A percentile compares a stretch with the other conserved stretches of the same genome.
Conservation (phyloP, 2,113 vertebrate species). For the Andinoacara biseriatus region DNA sequence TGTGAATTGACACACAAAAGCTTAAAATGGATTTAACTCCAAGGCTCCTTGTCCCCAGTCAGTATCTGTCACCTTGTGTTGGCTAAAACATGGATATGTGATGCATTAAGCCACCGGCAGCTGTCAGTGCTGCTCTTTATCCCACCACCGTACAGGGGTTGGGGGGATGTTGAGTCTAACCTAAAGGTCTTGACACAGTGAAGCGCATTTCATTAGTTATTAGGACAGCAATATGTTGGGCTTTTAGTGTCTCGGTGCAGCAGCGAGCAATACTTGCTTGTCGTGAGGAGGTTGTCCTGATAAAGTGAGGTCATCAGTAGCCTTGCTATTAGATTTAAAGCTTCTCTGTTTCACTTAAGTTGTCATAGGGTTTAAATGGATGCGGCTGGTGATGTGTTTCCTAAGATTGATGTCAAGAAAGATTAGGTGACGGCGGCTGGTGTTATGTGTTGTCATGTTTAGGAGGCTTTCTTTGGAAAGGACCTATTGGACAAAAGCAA, state of each 20-base stretch:
- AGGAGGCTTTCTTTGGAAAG: constrained; percentile 99
- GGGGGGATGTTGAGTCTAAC: constrained; percentile 40
- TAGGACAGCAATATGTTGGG: constrained; percentile 62
- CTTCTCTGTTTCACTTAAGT: constrained; percentile 28
- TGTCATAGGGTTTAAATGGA: constrained; percentile 15
- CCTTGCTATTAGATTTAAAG: constrained; percentile 21
- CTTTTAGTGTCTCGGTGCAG: constrained; percentile 75
- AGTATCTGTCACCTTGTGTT: constrained; percentile 67
- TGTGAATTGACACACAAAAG: constrained; percentile 58
- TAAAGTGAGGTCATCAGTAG: constrained; percentile 34
- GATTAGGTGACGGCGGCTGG: constrained; percentile 29
- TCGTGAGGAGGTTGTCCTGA: constrained; percentile 5
- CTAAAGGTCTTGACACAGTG: constrained; percentile 59
- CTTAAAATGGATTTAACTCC: constrained; percentile 50
- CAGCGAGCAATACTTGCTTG: neutral
- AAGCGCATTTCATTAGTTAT: constrained; percentile 77
- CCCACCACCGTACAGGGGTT: constrained; percentile 10
- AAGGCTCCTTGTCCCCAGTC: constrained; percentile 43
- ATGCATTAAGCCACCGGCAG: constrained; percentile 66
- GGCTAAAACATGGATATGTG: constrained; percentile 57
- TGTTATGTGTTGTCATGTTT: constrained; percentile 49
- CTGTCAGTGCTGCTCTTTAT: constrained; percentile 68
- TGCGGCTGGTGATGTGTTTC: constrained; percentile 22
- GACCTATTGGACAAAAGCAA: constrained; percentile 94
- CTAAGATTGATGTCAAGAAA: constrained; percentile 7